Percentiles rank a stretch among this genome's conserved stretches.
These are phyloP conservation scores for Phoebastria nigripes DNA, from an alignment of 2,797 vertebrate genomes.

Conservation along the genomic window DNA sequence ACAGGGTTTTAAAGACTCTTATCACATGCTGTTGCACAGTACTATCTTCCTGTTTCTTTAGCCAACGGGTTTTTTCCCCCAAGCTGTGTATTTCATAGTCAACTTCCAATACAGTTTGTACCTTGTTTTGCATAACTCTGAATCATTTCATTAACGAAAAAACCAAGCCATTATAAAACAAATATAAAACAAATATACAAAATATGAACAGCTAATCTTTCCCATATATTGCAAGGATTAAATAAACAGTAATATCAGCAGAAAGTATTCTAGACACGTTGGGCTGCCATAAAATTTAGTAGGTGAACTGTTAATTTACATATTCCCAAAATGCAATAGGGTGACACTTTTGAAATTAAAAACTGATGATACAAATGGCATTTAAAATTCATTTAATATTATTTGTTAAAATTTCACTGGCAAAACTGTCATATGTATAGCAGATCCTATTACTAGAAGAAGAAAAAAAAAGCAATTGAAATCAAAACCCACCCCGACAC, in stretches of 20 bases:
- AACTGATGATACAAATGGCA: slow-evolving; percentile 49
- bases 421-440: slow-evolving; percentile 16
- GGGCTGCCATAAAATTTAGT: slow-evolving; percentile 23
- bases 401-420: slow-evolving; percentile 50
- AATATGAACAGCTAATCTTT: slow-evolving; percentile 30
- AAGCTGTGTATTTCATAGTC: background rate
- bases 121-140: slow-evolving; percentile 23
- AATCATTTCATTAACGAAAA: slow-evolving; percentile 41
- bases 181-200: slow-evolving; percentile 44
- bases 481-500: background rate
- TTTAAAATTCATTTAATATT: slow-evolving; percentile 55
- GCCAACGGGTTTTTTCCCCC: fast-evolving
- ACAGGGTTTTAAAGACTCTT: background rate
- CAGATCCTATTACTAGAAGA: slow-evolving; percentile 26
- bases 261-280: slow-evolving; percentile 41
- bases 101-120: background rate
- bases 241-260: slow-evolving; percentile 43
- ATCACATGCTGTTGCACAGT: background rate
- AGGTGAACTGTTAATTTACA: slow-evolving; percentile 36
- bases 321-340: slow-evolving; percentile 38
- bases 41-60: background rate
- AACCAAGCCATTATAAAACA: slow-evolving; percentile 5
- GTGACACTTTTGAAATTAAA: slow-evolving; percentile 64
- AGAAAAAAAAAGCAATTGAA: slow-evolving; percentile 17
- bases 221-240: slow-evolving; percentile 42